A percentile compares a stretch with the other conserved stretches of the same genome.
Evolutionary conservation across 1,140 invertebrate genomes (phyloP).

Genomic region (Arctopsyche grandis): DNA sequence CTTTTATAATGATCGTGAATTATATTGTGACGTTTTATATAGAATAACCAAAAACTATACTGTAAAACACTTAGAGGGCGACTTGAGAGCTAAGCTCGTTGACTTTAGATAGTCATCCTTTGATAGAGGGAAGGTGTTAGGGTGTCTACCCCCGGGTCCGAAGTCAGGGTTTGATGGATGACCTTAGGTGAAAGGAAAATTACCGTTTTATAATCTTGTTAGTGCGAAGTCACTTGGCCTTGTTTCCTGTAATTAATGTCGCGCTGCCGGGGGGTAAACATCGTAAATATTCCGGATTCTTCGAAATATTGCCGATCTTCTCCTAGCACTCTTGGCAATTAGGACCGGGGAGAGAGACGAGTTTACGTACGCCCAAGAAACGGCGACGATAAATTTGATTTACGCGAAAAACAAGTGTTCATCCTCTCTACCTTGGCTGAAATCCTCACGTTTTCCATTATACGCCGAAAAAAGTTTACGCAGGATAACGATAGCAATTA

Average conservation of each 20-base stretch:
- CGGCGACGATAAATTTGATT: constrained; percentile 52
- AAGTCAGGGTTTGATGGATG: constrained; percentile 35
- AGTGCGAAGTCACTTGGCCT: constrained; percentile 41
- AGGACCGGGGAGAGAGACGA: constrained; percentile 10
- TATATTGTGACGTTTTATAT: too few species aligned
- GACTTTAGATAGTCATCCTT: neutral
- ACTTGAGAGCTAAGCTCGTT: neutral
- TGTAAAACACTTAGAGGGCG: neutral
- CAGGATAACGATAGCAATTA: neutral
- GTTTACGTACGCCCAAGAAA: constrained; percentile 19
- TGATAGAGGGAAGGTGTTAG: too few species aligned
- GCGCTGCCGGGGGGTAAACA: constrained; percentile 32
- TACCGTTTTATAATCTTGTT: constrained; percentile 45
- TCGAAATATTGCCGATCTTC: constrained; percentile 48
- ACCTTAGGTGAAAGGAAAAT: constrained; percentile 44
- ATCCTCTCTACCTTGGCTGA: neutral
- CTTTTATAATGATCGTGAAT: too few species aligned
- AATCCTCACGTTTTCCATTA: neutral
- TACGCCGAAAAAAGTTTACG: neutral
- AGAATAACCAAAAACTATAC: too few species aligned
- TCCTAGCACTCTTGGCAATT: constrained; percentile 53
- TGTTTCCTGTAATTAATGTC: constrained; percentile 45
- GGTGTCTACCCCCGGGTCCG: neutral
- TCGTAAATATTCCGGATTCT: constrained; percentile 46
- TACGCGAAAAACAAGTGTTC: constrained; percentile 50